Evolutionary conservation across 2,888 invertebrate species (phyloP), one percentile per base, ranked within the genome.

Genomic region (Chydorus sphaericus): DNA sequence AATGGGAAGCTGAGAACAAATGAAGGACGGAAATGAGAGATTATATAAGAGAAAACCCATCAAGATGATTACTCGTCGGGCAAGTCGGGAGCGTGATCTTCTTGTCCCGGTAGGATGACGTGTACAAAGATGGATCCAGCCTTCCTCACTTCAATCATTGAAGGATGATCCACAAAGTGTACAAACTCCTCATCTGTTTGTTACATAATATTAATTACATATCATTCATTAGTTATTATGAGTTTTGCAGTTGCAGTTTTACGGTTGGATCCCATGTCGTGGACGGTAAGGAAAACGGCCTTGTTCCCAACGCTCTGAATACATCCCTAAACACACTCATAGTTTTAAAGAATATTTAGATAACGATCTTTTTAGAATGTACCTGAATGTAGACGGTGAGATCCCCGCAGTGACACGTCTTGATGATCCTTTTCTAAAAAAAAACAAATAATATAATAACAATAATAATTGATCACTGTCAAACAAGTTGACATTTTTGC

Each of bases 211-310:
- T 3, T 38, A 55, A 56, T n/a, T 33, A 14, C 33, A 33, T 14
- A 10, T 10, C 33, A 33, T 33, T 33, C 8, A 16, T 20, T 4
- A 39, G 39, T 39, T 10, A 39, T 33, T 14, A 39, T 39, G 2
- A 5, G 14, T 26, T 26, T 44, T 5, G 20, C 11, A 23, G 28
- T 26, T 44, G 14, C 14, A 36, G 36, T 77, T 82, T 79, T 71
- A 83, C 83, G 83, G 67, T 83, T 83, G 65, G 82, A 82, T 66
- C 90, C 90, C 65, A 91, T 75, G 69, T 91, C 90, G 71, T 91
- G 90, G 0, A 90, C 86, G 30, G 90, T 91, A 55, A 91, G 72
- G 67, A 91, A 87, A 61, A 87, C 81, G 59, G 87, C 87, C 69
- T 64, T 85, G 84, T 65, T 84, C 81, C 66, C 84, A 28, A 3